phyloP scores from a whole-genome alignment of 2,888 invertebrate species.

The Drosophila testacea region DNA sequence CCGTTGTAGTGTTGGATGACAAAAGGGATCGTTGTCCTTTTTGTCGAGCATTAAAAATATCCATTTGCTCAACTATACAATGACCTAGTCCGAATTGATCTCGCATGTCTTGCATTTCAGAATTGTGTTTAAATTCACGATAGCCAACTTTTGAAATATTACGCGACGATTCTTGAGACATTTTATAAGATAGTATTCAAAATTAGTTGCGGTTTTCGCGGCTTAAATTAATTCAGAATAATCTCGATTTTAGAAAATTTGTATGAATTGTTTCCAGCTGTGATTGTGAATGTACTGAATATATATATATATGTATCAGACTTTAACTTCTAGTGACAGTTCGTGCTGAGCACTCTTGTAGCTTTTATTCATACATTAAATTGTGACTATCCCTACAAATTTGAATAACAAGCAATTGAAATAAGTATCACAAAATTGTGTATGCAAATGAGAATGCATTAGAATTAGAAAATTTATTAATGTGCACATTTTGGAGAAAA shows the following conservation, averaged over 20 bases:
- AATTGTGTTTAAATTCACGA: no score
- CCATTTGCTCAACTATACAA: neutral
- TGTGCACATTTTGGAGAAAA: no score
- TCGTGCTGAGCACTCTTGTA: neutral
- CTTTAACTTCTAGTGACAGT: neutral
- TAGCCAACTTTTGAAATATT: neutral
- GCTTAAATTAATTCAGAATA: no score
- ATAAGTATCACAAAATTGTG: no score
- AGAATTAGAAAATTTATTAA: no score
- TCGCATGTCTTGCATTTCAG: neutral
- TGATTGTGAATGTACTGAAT: neutral
- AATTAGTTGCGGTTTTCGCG: no score
- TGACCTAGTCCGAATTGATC: neutral
- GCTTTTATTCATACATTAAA: neutral
- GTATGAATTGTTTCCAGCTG: no score
- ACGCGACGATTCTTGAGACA: neutral
- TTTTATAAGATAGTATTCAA: no score
- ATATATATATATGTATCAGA: neutral
- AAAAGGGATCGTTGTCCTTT: no score
- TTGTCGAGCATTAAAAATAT: neutral
- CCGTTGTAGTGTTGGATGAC: neutral
- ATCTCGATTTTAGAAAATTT: no score
- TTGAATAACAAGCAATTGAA: neutral
- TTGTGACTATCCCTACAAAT: neutral
- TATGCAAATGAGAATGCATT: no score